Base-by-base conservation (phyloP, 2,888 invertebrate genomes). In the Diarsia mendica region DNA sequence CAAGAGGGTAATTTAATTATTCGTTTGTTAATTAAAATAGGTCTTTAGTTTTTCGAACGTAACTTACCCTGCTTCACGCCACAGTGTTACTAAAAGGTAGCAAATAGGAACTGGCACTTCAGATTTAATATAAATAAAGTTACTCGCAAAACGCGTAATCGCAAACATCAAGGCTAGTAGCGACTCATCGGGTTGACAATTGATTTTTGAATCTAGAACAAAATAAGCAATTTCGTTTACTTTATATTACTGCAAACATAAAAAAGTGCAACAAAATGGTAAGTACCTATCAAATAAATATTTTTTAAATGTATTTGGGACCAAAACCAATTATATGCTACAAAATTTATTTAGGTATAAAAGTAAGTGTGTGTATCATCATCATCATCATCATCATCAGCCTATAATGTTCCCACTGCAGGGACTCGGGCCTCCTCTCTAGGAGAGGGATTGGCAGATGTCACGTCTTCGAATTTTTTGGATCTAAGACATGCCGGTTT, bases 51-150 rank as follows among this genome's bases (percentile, higher is more conserved):
- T 44, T 44, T 63, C 44, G n/a, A 44, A 63, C 3, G 44, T 15
- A 15, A 63, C 85, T 82, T 75, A 89, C 89, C 88, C 89, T 53
- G 79, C 82, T n/a, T 85, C 67, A 20, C 55, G 48, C 51, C 85
- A 86, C 0, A 91, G 67, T 60, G 88, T 67, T 0, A 71, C 68
- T 44, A 90, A 86, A 11, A 90, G 83, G 44, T 85, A 49, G 70
- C 80, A 83, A 23, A 90, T 75, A 1, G 80, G 70, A 39, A 83
- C 86, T 18, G 66, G 51, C 18, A 8, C 11, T n/a, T 39, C 71
- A 23, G 33, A 58, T n/a, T 0, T 1, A 15, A 63, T 18, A 18
- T 3, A 15, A n/a, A 10, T 13, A 13, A 0, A 0, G 0, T 3
- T 0, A 2, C 0, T 28, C 28, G 28, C 28, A 28, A 28, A 28